A percentile compares a stretch with the other conserved stretches of the same genome.
Evolutionary conservation across 2,113 vertebrate genomes (phyloP).

Genomic region (Meleagris gallopavo): DNA sequence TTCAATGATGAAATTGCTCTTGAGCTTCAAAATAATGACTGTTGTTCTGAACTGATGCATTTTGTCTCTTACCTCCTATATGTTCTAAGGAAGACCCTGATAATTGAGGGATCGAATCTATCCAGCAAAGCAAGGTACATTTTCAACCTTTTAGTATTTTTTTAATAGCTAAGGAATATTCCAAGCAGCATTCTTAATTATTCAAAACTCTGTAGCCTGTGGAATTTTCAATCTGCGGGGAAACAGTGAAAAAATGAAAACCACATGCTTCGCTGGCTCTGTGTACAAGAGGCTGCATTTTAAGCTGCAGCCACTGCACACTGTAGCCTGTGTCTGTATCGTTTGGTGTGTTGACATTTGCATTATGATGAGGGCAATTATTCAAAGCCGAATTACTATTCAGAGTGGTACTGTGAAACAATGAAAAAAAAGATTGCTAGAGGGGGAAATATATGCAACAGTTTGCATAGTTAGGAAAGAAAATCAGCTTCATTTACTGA

Average conservation of each 20-base stretch:
- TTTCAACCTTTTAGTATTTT: background rate
- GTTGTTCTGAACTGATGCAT: background rate
- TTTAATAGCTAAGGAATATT: background rate
- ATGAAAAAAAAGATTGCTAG: slow-evolving; percentile 55
- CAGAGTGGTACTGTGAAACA: slow-evolving; percentile 31
- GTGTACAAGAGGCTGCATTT: slow-evolving; percentile 16
- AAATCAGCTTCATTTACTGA: slow-evolving; percentile 6
- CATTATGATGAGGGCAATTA: slow-evolving; percentile 57
- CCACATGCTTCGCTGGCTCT: slow-evolving; percentile 19
- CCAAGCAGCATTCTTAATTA: slow-evolving; percentile 29
- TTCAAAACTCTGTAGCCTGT: slow-evolving; percentile 19
- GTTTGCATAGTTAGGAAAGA: background rate
- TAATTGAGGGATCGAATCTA: slow-evolving; percentile 8
- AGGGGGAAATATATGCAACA: slow-evolving; percentile 53
- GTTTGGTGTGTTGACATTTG: slow-evolving; percentile 32
- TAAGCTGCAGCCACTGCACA: slow-evolving; percentile 25
- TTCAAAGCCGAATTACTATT: slow-evolving; percentile 63
- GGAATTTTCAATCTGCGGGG: slow-evolving; percentile 50
- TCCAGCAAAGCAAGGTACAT: background rate
- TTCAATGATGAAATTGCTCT: background rate
- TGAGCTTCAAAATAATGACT: slow-evolving; percentile 6
- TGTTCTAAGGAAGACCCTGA: background rate
- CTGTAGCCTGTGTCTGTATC: background rate
- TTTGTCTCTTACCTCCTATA: background rate
- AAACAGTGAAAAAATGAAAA: slow-evolving; percentile 47